Evolutionary conservation across 2,888 invertebrate genomes (phyloP).

Genomic region (Holacanthella duospinosa): DNA sequence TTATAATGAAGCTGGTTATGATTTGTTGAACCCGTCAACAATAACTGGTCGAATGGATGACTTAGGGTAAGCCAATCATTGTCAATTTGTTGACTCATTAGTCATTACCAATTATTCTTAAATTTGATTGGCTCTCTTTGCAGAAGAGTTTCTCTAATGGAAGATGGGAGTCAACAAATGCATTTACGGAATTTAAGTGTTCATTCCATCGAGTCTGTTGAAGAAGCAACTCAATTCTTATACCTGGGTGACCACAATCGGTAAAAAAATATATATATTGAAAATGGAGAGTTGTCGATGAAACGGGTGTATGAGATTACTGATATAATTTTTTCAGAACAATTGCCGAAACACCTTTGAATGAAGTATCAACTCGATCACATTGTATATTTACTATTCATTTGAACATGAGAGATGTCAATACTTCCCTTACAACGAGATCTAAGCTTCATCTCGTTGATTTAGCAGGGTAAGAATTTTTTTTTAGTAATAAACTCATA

Average conservation of each 20-base stretch:
- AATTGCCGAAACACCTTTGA: slow-evolving; percentile 49
- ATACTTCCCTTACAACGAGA: slow-evolving; percentile 41
- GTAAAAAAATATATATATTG: slow-evolving; percentile 38
- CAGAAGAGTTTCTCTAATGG: slow-evolving; percentile 44
- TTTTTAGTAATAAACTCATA: neutral
- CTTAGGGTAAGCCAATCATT: slow-evolving; percentile 43
- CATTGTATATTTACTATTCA: slow-evolving; percentile 50
- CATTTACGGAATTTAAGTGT: slow-evolving; percentile 46
- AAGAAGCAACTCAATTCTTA: slow-evolving; percentile 47
- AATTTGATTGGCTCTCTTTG: too few species aligned
- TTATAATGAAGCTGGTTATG: slow-evolving; percentile 49
- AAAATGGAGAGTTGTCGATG: neutral
- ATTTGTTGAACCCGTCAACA: slow-evolving; percentile 44
- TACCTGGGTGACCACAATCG: slow-evolving; percentile 47
- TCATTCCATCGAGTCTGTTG: slow-evolving; percentile 44
- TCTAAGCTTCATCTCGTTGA: slow-evolving; percentile 50
- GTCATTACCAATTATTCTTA: too few species aligned
- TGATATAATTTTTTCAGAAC: slow-evolving; percentile 40
- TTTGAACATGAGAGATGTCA: slow-evolving; percentile 41
- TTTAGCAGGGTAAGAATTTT: slow-evolving; percentile 45
- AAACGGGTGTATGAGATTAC: neutral
- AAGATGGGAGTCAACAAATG: slow-evolving; percentile 45
- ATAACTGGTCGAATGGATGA: slow-evolving; percentile 44
- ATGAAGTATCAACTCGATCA: slow-evolving; percentile 48
- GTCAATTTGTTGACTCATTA: neutral